Evolutionary conservation across 2,797 vertebrate genomes (phyloP).

Genomic region (Siniperca obscura): DNA sequence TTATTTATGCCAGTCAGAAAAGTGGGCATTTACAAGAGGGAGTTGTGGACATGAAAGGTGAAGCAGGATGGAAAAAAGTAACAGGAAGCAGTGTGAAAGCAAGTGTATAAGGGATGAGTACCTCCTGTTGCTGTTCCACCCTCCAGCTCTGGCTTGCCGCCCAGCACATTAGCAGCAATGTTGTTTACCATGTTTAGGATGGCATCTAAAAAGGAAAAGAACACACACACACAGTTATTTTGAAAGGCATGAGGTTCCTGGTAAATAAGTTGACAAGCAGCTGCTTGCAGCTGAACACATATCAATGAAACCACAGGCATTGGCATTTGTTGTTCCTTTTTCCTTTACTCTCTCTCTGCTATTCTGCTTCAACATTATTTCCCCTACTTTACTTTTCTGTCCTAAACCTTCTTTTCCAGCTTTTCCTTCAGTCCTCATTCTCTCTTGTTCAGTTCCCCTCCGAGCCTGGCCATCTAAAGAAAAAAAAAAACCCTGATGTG

Average conservation of each 20-base stretch:
- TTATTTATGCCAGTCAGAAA: neutral
- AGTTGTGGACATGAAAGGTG: neutral
- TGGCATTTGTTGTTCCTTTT: neutral
- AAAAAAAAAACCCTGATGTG: neutral
- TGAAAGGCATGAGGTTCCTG: neutral
- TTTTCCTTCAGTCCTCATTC: neutral
- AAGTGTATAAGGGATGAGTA: slow-evolving; percentile 62
- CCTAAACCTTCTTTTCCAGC: neutral
- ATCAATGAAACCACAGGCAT: slow-evolving; percentile 31
- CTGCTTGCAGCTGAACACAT: neutral
- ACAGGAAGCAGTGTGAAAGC: neutral
- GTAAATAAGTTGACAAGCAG: neutral
- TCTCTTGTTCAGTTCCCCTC: neutral
- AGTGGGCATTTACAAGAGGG: neutral
- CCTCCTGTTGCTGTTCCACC: slow-evolving; percentile 87
- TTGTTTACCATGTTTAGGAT: slow-evolving; percentile 99
- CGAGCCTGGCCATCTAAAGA: neutral
- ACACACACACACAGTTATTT: slow-evolving; percentile 35
- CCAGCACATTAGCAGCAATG: slow-evolving; percentile 98
- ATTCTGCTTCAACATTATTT: slow-evolving; percentile 5
- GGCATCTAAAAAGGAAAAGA: slow-evolving; percentile 86
- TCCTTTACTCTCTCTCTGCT: neutral
- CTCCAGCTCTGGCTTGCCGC: slow-evolving; percentile 89
- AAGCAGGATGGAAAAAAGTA: neutral
- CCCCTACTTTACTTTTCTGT: neutral